phyloP scores from a whole-genome alignment of 2,888 invertebrate genomes.

The Polylopha cassiicola region DNA sequence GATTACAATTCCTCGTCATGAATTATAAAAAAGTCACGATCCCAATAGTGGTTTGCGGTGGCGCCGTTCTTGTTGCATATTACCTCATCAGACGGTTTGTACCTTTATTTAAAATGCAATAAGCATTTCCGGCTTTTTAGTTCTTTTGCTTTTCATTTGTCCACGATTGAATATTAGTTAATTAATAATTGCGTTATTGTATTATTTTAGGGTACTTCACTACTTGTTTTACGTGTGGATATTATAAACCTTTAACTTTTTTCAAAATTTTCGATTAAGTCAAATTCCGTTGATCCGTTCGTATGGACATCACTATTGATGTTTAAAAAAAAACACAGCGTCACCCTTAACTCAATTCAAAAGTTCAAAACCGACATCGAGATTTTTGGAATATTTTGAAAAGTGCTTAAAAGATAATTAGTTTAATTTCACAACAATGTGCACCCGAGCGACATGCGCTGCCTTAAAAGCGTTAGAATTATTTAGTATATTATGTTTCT shows the following conservation, averaged over 20 bases:
- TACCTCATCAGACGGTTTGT: conserved; percentile 76
- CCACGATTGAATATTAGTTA: conserved; percentile 15
- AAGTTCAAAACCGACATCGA: conserved; percentile 18
- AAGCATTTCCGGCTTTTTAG: conserved; percentile 11
- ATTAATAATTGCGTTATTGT: conserved; percentile 8
- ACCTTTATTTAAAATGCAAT: conserved; percentile 34
- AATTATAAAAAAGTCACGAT: conserved; percentile 74
- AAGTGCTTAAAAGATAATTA: conserved; percentile 6
- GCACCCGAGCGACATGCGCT: conserved; percentile 69
- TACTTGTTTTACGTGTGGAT: conserved; percentile 19
- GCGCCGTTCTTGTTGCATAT: conserved; percentile 72
- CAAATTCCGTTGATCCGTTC: conserved; percentile 29
- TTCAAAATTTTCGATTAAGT: conserved; percentile 14
- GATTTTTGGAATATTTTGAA: conserved; percentile 24
- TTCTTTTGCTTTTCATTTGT: conserved; percentile 1
- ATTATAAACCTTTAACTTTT: too few relatives aligned
- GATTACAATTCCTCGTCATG: conserved; percentile 49
- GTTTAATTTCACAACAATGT: conserved; percentile 45
- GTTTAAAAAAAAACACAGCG: conserved; percentile 31
- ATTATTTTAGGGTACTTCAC: conserved; percentile 3
- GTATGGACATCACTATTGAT: conserved; percentile 55
- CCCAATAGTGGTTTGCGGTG: conserved; percentile 72
- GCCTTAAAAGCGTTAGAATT: conserved; percentile 69
- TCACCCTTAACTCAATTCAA: too few relatives aligned
- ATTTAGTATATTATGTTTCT: conserved; percentile 25